Percentiles rank a stretch among this genome's conserved stretches.
These are phyloP conservation scores for Athripsodes cinereus DNA, from an alignment of 2,888 invertebrate genomes.

Conservation along the genomic window DNA sequence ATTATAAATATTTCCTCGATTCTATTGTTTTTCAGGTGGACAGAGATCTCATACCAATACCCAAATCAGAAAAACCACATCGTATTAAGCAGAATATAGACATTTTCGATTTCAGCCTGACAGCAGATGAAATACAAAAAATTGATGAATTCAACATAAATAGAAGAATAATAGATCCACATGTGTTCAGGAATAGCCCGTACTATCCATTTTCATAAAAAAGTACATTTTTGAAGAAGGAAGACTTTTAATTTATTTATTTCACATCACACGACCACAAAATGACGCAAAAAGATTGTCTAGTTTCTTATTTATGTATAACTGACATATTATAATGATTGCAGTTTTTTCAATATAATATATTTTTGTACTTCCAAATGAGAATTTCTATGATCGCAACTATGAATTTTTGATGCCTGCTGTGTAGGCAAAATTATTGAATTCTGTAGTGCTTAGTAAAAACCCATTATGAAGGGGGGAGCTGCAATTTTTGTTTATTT, in stretches of 20 bases:
- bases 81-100: constrained; percentile 40
- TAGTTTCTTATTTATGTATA: background rate
- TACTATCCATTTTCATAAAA: constrained; percentile 17
- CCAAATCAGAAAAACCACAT: constrained; percentile 49
- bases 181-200: constrained; percentile 15
- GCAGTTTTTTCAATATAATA: no score
- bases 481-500: no score
- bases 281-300: background rate
- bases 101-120: constrained; percentile 37
- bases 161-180: constrained; percentile 6
- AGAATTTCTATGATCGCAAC: no score
- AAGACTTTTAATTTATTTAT: no score
- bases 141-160: constrained; percentile 40
- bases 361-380: no score
- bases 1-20: no score
- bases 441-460: no score
- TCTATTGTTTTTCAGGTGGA: constrained; percentile 37
- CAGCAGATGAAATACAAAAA: constrained; percentile 42
- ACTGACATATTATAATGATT: background rate
- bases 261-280: no score
- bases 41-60: constrained; percentile 48
- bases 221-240: no score
- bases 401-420: no score
- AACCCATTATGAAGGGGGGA: no score
- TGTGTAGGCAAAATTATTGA: no score